These are phyloP conservation scores for Petrophora chlorosata DNA, from an alignment of 2,888 invertebrate genomes.

Conservation along the genomic window DNA sequence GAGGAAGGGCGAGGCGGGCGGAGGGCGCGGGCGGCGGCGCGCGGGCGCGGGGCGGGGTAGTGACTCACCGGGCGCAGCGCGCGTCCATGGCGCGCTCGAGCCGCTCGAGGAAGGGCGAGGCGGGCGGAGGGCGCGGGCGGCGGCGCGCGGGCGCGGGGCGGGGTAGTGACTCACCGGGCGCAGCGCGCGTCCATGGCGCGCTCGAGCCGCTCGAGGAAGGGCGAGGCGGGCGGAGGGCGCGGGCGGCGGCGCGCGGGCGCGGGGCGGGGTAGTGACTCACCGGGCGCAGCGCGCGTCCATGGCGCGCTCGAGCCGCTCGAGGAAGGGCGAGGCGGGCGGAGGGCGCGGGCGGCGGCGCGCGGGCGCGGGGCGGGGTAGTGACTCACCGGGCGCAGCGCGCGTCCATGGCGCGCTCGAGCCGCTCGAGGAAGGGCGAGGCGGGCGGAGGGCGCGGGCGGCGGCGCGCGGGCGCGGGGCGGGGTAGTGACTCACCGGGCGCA, in stretches of 20 bases:
- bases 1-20: slow-evolving; percentile 94
- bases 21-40: slow-evolving; percentile 89
- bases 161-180: slow-evolving; percentile 94
- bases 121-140: slow-evolving; percentile 57
- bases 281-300: slow-evolving; percentile 89
- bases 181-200: slow-evolving; percentile 94
- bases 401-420: slow-evolving; percentile 94
- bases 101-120: slow-evolving; percentile 85
- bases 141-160: slow-evolving; percentile 71
- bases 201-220: slow-evolving; percentile 95
- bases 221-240: slow-evolving; percentile 91
- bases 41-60: slow-evolving; percentile 58
- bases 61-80: slow-evolving; percentile 87
- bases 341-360: slow-evolving; percentile 67
- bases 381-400: slow-evolving; percentile 93
- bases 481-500: slow-evolving; percentile 85
- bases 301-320: slow-evolving; percentile 88
- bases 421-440: slow-evolving; percentile 94
- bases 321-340: slow-evolving; percentile 77
- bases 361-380: slow-evolving; percentile 87
- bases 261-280: slow-evolving; percentile 70
- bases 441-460: slow-evolving; percentile 90
- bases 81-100: slow-evolving; percentile 89
- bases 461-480: slow-evolving; percentile 70
- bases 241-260: slow-evolving; percentile 85